Evolutionary conservation across 2,113 vertebrate genomes (phyloP).

Genomic region (Hemibagrus wyckioides): DNA sequence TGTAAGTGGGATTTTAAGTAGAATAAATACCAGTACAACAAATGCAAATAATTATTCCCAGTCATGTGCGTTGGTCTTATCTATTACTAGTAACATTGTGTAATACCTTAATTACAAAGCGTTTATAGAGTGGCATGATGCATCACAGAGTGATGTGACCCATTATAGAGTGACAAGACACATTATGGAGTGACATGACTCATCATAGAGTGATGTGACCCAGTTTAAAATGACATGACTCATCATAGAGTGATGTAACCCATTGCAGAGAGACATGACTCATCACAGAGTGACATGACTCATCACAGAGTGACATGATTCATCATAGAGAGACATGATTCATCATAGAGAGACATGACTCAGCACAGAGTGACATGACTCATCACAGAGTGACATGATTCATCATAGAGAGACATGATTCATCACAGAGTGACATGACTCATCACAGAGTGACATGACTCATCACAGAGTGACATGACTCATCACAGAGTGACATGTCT

Average conservation of each 20-base stretch:
- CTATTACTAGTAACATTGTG: background rate
- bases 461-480: background rate
- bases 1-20: background rate
- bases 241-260: background rate
- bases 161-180: background rate
- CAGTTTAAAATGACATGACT: background rate
- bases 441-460: background rate
- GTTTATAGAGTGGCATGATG: background rate
- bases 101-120: background rate
- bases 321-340: too few species aligned
- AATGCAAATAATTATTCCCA: background rate
- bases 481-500: background rate
- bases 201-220: background rate
- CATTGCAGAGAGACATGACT: background rate
- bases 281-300: background rate
- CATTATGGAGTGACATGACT: background rate
- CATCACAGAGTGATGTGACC: background rate
- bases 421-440: too few species aligned
- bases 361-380: too few species aligned
- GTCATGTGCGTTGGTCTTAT: background rate
- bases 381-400: too few species aligned
- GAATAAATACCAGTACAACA: background rate
- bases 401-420: too few species aligned
- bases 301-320: too few species aligned
- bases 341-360: too few species aligned